Conservation (phyloP, 2,888 invertebrate species). For the Thecocarcelia acutangulata region DNA sequence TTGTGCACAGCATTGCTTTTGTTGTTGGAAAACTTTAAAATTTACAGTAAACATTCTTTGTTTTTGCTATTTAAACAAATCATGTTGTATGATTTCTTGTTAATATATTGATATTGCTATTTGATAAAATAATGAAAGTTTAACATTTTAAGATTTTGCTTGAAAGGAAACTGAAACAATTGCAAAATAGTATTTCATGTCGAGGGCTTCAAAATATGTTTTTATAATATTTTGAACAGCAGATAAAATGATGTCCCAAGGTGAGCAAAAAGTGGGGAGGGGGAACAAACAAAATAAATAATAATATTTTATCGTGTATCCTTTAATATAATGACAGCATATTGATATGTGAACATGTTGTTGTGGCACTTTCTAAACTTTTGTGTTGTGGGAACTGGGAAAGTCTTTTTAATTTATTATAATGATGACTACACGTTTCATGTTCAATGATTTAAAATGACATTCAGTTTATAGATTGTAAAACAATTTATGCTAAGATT, state of each 20-base stretch:
- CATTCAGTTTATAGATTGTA: conserved; percentile 13
- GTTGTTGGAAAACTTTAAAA: conserved; percentile 9
- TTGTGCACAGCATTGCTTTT: conserved; percentile 11
- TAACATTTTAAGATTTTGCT: conserved; percentile 34
- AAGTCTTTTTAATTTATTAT: conserved; percentile 4
- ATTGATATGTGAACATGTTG: conserved; percentile 1
- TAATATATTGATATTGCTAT: conserved; percentile 30
- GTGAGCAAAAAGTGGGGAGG: not conserved
- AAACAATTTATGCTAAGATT: not conserved
- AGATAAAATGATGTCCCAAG: conserved; percentile 8
- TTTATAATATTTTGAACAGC: conserved; percentile 9
- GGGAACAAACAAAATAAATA: not conserved
- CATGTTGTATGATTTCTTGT: conserved; percentile 28
- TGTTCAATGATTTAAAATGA: conserved; percentile 24
- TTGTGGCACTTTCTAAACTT: conserved; percentile 7
- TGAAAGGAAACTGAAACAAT: conserved; percentile 24
- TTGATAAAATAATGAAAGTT: conserved; percentile 46
- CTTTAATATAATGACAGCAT: not conserved
- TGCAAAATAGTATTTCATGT: conserved; percentile 26
- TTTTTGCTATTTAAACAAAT: conserved; percentile 33
- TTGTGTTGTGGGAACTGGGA: not conserved
- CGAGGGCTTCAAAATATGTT: conserved; percentile 21
- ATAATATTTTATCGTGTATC: not conserved
- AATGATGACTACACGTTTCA: conserved; percentile 23
- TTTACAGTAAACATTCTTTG: not conserved